A percentile compares a stretch with the other conserved stretches of the same genome.
Evolutionary conservation across 2,113 vertebrate genomes (phyloP).

Genomic region (western clawed frog (Xenopus tropicalis)): DNA sequence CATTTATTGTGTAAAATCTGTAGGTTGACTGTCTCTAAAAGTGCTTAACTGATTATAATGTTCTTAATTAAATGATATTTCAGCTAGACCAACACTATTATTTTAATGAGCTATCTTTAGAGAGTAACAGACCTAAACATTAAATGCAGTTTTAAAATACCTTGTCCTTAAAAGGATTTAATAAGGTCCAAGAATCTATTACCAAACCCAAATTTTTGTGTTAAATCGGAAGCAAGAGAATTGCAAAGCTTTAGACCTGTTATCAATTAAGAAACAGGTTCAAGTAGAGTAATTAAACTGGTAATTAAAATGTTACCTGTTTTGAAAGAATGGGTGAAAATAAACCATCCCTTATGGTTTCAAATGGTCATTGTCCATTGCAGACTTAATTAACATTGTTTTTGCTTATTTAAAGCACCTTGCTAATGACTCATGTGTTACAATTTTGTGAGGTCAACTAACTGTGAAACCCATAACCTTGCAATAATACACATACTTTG

Average conservation of each 20-base stretch:
- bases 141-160: too few species aligned
- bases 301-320: constrained; percentile 51
- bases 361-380: constrained; percentile 59
- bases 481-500: too few species aligned
- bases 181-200: background rate
- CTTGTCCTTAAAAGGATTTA: background rate
- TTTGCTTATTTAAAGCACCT: constrained; percentile 65
- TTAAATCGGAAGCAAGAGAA: constrained; percentile 1
- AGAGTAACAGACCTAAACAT: too few species aligned
- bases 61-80: too few species aligned
- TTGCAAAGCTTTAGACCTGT: background rate
- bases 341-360: constrained; percentile 60
- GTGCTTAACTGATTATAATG: too few species aligned
- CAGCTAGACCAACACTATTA: too few species aligned
- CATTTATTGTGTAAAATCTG: too few species aligned
- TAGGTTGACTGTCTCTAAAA: too few species aligned
- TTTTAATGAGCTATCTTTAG: too few species aligned
- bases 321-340: constrained; percentile 40
- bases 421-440: constrained; percentile 51
- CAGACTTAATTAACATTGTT: constrained; percentile 57
- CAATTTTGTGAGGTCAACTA: background rate
- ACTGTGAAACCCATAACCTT: too few species aligned
- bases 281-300: constrained; percentile 49
- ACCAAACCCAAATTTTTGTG: background rate
- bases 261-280: background rate